Evolutionary conservation across 2,113 vertebrate genomes (phyloP), one percentile per base, ranked within the genome.

Genomic region (Mohoua ochrocephala): DNA sequence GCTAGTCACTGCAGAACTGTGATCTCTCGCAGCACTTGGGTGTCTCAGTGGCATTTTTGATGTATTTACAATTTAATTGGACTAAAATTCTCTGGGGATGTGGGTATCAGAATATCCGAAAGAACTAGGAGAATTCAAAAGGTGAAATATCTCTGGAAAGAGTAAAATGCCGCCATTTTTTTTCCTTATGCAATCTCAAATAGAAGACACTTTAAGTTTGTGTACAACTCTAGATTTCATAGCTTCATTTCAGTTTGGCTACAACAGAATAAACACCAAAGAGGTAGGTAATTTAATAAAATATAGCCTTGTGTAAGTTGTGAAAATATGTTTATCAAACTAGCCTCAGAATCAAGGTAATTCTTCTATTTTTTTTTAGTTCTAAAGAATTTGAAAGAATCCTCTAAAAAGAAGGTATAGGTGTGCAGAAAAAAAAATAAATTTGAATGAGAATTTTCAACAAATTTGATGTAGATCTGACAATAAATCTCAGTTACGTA

Each of bases 141-240:
- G 7, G 7, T n/a, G 17, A 69, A 41, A 65, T 57, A 24, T 49
- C 49, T 47, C 22, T 65, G 26, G 3, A 67, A 89, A 70, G 6
- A 47, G 9, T 52, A 50, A 41, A 74, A 65, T n/a, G 2, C 1
- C 10, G 28, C 23, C 0, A 20, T 47, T 56, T 56, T 6, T 73
- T 64, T 84, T 41, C 41, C 0, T 0, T 13, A 15, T 61, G 8
- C 23, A 39, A 33, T 61, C 8, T n/a, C 54, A 61, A 39, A 28
- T 28, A 37, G 27, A 37, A 50, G 35, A 70, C 13, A 12, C 28
- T 13, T 44, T 61, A 56, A 11, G 5, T 67, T 60, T 73, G 23
- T 16, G 6, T 68, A 60, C 7, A 61, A 18, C 30, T 45, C 13
- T 39, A 71, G 18, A 45, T 81, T 76, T 81, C 33, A n/a, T 24